Evolutionary conservation across 2,113 vertebrate species (phyloP).

Genomic region (Erythrocercus mccallii): DNA sequence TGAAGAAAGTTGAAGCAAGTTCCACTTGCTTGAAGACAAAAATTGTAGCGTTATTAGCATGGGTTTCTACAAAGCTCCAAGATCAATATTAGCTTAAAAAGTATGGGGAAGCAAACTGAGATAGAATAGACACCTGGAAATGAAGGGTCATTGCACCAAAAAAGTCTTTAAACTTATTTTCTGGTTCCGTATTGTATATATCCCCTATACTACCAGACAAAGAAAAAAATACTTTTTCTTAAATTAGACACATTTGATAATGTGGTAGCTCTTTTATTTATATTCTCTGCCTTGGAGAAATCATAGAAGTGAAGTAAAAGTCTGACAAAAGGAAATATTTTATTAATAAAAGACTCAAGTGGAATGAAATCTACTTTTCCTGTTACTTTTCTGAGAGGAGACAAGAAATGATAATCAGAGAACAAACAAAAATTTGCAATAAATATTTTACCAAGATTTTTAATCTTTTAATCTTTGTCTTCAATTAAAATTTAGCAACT

Average conservation of each 20-base stretch:
- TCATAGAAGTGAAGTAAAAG: not conserved
- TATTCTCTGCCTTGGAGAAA: not conserved
- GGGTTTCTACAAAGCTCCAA: not conserved
- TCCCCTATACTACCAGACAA: not conserved
- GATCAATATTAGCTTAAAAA: conserved; percentile 29
- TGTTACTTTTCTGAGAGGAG: not conserved
- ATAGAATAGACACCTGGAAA: not conserved
- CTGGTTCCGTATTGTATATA: not conserved
- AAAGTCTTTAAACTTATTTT: not conserved
- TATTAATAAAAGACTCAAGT: not conserved
- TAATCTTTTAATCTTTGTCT: not conserved
- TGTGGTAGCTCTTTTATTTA: not conserved
- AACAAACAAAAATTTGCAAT: not conserved
- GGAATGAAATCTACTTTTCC: not conserved
- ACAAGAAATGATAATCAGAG: not conserved
- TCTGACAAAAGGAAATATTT: not conserved
- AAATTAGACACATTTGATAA: not conserved
- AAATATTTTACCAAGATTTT: not conserved
- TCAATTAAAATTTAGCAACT: not conserved
- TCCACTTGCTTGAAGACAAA: not conserved
- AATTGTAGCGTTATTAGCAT: not conserved
- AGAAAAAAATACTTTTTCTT: not conserved
- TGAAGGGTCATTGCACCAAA: not conserved
- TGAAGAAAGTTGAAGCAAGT: too few relatives aligned
- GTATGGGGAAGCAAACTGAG: not conserved